A percentile compares a stretch with the other conserved stretches of the same genome.
These are phyloP conservation scores for Elymnias hypermnestra DNA, from an alignment of 1,140 invertebrate genomes.

Conservation along the genomic window DNA sequence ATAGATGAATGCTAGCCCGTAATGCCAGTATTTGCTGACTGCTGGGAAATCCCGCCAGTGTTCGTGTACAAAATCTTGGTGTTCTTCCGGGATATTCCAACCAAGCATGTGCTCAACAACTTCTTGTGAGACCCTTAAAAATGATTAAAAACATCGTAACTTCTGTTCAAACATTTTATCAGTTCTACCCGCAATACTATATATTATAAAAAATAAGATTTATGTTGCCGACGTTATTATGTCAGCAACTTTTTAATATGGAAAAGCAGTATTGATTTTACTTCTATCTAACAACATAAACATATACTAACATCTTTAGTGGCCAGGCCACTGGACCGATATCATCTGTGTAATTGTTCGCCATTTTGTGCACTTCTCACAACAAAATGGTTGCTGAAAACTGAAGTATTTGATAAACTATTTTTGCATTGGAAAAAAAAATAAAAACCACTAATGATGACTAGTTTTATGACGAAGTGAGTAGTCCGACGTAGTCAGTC, in stretches of 20 bases:
- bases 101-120: conserved; percentile 76
- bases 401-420: conserved; percentile 7
- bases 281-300: no score
- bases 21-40: conserved; percentile 84
- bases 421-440: conserved; percentile 21
- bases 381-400: conserved; percentile 42
- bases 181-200: no score
- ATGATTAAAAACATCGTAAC: no score
- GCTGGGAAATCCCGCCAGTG: conserved; percentile 84
- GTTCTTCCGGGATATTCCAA: conserved; percentile 83
- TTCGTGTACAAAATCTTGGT: conserved; percentile 81
- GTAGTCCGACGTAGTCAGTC: conserved; percentile 66
- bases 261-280: no score
- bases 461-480: conserved; percentile 58
- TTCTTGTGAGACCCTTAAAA: conserved; percentile 53
- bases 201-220: no score
- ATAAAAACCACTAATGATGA: conserved; percentile 14
- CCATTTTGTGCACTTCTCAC: conserved; percentile 48
- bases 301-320: conserved; percentile 65
- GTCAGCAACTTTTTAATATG: no score
- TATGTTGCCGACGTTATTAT: no score
- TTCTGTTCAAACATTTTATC: no score
- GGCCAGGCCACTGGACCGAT: conserved; percentile 59
- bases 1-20: conserved; percentile 84
- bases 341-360: conserved; percentile 48